A percentile compares a stretch with the other conserved stretches of the same genome.
phyloP scores from a whole-genome alignment of 2,797 vertebrate genomes.

The Graptemys geographica region DNA sequence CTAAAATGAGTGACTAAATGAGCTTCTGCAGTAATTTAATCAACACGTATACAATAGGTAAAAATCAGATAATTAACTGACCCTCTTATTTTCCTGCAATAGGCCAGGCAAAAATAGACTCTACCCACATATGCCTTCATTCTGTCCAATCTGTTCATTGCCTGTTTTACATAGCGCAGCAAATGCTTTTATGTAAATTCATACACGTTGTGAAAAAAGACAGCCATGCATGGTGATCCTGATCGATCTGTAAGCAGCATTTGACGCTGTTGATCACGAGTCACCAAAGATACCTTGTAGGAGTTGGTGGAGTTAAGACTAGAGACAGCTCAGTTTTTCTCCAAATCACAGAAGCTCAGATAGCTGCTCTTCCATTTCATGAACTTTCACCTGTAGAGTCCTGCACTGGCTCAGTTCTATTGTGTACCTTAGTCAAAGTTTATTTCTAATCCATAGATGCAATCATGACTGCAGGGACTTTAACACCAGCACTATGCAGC shows the following conservation, averaged over 20 bases:
- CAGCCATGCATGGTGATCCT: background rate
- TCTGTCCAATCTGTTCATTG: background rate
- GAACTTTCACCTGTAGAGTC: rapidly evolving
- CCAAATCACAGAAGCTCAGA: background rate
- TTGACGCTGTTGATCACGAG: background rate
- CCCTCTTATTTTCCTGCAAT: background rate
- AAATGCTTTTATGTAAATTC: background rate
- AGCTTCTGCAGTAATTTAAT: background rate
- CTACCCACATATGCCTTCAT: background rate
- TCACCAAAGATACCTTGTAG: background rate
- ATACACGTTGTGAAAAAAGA: background rate
- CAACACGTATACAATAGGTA: background rate
- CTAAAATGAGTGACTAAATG: constrained; percentile 16
- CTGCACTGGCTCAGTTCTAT: background rate
- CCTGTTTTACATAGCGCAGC: background rate
- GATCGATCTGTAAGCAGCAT: background rate
- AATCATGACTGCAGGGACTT: background rate
- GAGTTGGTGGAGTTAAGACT: background rate
- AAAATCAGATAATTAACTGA: background rate
- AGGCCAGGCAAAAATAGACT: background rate
- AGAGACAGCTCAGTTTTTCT: background rate
- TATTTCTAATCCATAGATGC: background rate
- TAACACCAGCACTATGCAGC: background rate
- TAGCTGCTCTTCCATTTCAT: background rate
- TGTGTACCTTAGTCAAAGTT: background rate